Base-by-base conservation (phyloP, 2,797 vertebrate genomes). In the Borostomias antarcticus region DNA sequence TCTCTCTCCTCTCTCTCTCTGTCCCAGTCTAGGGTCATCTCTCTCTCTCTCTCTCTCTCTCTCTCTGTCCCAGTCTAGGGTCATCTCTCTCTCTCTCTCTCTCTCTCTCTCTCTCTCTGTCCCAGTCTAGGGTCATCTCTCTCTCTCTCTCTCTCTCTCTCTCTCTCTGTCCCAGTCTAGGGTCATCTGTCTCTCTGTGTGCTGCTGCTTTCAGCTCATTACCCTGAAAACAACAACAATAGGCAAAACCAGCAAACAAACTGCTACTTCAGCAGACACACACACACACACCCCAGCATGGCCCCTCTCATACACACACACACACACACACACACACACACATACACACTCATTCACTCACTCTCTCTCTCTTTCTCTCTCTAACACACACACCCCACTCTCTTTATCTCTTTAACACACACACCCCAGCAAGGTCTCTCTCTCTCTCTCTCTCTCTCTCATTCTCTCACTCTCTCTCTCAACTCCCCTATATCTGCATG, bases 261-360 rank as follows among this genome's bases (percentile, higher is more conserved):
- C 68, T 69, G 62, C 69, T 76, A 66, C 75, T 66, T 80, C 69
- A 80, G 71, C 76, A 64, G 30, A n/a, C n/a, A n/a, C n/a, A n/a
- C n/a, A n/a, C n/a, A 43, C 13, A 28, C 21, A 21, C 21, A 29
- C 15, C 45, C 54, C 56, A 52, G 69, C 62, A 69, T 65, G 15
- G 56, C 45, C 43, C 64, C 61, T 60, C 26, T 45, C 57, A 43
- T 4, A 28, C 21, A 21, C 21, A 29, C 15, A 43, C 13, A 28
- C 21, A 21, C 21, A 29, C 15, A 43, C 13, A 28, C 21, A 21
- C 21, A 29, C 15, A 43, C 13, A 28, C 21, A 21, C 21, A 29
- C 15, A 33, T 47, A 65, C 62, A 69, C 65, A 9, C 48, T 51
- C 43, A 64, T 56, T 60, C 26, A 33, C 57, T 40, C 29, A 43